phyloP scores from a whole-genome alignment of 1,140 invertebrate genomes.

The Drosophila equinoxialis region DNA sequence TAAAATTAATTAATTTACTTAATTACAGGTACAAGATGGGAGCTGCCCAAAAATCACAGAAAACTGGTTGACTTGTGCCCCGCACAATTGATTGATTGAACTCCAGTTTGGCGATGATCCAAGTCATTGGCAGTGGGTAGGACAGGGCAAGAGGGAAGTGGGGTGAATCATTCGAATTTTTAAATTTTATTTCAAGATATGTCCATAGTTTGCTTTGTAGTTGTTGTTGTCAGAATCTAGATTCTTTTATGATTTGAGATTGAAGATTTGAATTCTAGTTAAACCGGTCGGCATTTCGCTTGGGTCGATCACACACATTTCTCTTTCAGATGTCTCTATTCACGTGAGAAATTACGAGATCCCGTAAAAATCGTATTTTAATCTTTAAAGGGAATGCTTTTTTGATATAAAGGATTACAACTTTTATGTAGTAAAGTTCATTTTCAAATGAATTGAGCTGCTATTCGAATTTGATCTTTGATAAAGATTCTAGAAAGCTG shows the following conservation, averaged over 20 bases:
- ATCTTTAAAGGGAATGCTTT: neutral
- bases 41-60: conserved; percentile 25
- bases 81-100: conserved; percentile 49
- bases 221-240: conserved; percentile 11
- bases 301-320: neutral
- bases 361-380: neutral
- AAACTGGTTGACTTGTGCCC: conserved; percentile 69
- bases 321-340: neutral
- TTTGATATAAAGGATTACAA: neutral
- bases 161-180: conserved; percentile 15
- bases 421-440: neutral
- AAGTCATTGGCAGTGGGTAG: neutral
- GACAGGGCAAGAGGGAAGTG: neutral
- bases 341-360: neutral
- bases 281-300: conserved; percentile 27
- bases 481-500: too few species aligned
- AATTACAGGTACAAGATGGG: conserved; percentile 63
- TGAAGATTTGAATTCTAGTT: conserved; percentile 23
- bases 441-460: too few species aligned
- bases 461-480: too few species aligned
- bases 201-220: conserved; percentile 15
- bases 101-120: conserved; percentile 10
- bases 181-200: conserved; percentile 15
- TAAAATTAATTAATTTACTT: conserved; percentile 75
- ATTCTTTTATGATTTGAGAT: conserved; percentile 20